Base-by-base conservation (phyloP, 2,113 vertebrate genomes). In the Enhydra lutris region DNA sequence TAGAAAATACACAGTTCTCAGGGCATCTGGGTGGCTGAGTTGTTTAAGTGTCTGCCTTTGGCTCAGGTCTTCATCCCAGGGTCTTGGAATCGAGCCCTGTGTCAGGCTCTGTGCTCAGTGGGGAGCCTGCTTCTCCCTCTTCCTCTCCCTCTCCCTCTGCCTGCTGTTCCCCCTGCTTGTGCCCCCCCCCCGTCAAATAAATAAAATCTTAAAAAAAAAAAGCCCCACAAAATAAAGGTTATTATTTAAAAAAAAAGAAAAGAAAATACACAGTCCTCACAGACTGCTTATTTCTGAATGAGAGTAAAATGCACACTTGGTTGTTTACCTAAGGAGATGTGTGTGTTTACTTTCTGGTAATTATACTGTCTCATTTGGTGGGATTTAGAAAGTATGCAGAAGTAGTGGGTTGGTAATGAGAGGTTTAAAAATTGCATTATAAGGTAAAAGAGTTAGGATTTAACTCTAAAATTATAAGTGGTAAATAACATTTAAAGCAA, bases 301-400 rank as follows among this genome's bases (percentile, higher is more conserved):
- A 73, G 45, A 94, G 47, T 61, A 86, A 93, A 94, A 61, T 21
- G 67, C 65, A 83, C 36, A 63, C 39, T 61, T 74, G 42, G 52
- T 91, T 93, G 65, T 97, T 96, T 89, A 52, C 26, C 83, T 85
- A 83, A 91, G 86, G 74, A 87, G 86, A 90, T 87, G 61, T 94
- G 59, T 74, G 90, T 96, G 34, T 97, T 96, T 94, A 89, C 55
- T 93, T 92, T 86, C 55, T 95, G 74, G 34, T 97, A 90, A 97
- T 95, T 94, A 97, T 21, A 94, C 47, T 79, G 71, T 97, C 61
- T 96, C 11, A 8, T 71, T 87, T 90, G 91, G 67, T 84, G 83
- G 73, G 34, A 73, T 95, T 97, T 88, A 94, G 69, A 76, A 36
- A 93, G 69, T 87, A 65, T 93, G 23, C 31, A 87, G 47, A 97